Base-by-base conservation (phyloP, 2,113 vertebrate genomes). In the Ursus arctos region DNA sequence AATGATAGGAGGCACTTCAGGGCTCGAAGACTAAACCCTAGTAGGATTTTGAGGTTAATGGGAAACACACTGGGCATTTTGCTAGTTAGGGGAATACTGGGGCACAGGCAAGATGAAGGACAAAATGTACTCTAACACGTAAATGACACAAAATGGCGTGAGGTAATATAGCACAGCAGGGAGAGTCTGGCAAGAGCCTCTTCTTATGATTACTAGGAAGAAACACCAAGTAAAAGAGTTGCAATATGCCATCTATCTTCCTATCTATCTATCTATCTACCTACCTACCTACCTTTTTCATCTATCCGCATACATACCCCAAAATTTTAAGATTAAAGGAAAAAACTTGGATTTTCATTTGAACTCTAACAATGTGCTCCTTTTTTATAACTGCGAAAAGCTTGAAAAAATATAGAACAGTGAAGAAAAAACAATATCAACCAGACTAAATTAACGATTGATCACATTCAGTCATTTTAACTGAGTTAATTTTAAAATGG, bases 1-100 rank as follows among this genome's bases (percentile, higher is more conserved):
- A 94, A 91, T 74, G 79, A 92, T 63, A 91, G 85, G 71, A 96
- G 88, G 69, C 82, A 83, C 93, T 96, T 91, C 67, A 91, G 85
- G 72, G 84, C 86, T 96, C 28, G 36, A 55, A 87, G 71, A 71
- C 49, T 82, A 55, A 95, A 94, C 55, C 71, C n/a, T 51, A 49
- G 77, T 49, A 96, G 92, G 95, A 93, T 95, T 72, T 77, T 19
- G 65, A 97, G 86, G 89, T 95, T 97, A 98, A 98, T 97, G 40
- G 47, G 79, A 98, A 97, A 97, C 93, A 97, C 49, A 86, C 77
- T n/a, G 79, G 93, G 88, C 71, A 91, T 96, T 97, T 93, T 77
- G 69, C 88, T 85, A 94, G 83, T 81, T 94, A 91, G 53, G 53
- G 74, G 59, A 95, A 81, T 71, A 74, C 61, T 67, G 81, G 76